Percentiles rank a stretch among this genome's conserved stretches.
Conservation (phyloP, 2,888 invertebrate species). For the Athetis lepigone region DNA sequence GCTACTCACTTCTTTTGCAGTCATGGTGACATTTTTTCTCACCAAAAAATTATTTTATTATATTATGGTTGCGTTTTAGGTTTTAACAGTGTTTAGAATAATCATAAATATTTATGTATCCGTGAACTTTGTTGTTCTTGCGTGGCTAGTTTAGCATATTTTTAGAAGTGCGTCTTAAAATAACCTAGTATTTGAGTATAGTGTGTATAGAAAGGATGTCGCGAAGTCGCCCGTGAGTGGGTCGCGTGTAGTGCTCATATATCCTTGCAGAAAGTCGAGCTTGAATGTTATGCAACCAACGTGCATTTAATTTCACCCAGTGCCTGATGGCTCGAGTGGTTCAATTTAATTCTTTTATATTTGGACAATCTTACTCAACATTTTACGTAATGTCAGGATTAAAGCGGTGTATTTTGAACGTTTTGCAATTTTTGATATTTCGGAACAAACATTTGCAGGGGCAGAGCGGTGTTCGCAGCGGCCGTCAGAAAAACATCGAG, state of each 20-base stretch:
- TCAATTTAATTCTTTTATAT: constrained; percentile 80
- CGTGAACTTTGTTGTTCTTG: constrained; percentile 37
- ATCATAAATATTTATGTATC: constrained; percentile 39
- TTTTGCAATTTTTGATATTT: constrained; percentile 86
- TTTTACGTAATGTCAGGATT: constrained; percentile 86
- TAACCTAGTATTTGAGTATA: constrained; percentile 43
- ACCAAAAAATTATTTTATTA: no score
- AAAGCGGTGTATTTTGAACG: constrained; percentile 77
- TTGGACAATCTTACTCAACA: constrained; percentile 84
- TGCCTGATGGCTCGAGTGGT: constrained; percentile 74
- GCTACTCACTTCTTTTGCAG: constrained; percentile 23
- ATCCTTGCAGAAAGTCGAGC: constrained; percentile 74
- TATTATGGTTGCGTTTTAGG: constrained; percentile 8
- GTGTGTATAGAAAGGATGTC: constrained; percentile 54
- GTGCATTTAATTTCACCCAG: constrained; percentile 76
- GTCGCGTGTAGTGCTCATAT: constrained; percentile 63
- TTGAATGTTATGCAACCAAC: constrained; percentile 78
- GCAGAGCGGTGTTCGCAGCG: constrained; percentile 66
- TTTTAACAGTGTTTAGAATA: constrained; percentile 10
- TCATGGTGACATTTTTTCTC: constrained; percentile 12
- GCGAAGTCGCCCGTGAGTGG: constrained; percentile 50
- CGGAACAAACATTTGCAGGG: constrained; percentile 78
- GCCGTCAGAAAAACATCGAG: constrained; percentile 63
- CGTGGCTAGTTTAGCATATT: constrained; percentile 35
- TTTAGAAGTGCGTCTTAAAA: constrained; percentile 50